Evolutionary conservation across 2,113 vertebrate species (phyloP).

Genomic region (Peromyscus polionotus): DNA sequence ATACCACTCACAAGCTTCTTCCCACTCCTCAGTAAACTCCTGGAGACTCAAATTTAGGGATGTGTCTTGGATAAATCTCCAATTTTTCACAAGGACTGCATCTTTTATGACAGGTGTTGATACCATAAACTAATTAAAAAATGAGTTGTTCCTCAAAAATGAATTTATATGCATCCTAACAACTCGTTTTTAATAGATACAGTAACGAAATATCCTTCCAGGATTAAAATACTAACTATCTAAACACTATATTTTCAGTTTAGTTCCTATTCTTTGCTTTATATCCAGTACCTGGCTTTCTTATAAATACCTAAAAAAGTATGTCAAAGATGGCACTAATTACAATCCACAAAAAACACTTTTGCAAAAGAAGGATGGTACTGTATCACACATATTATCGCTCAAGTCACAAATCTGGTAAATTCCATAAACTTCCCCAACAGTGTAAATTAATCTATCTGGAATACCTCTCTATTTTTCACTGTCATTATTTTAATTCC

Average conservation of each 20-base stretch:
- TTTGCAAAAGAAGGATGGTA: neutral
- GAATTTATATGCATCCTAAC: neutral
- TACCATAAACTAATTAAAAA: constrained; percentile 9
- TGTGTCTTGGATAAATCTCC: neutral
- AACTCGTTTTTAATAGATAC: neutral
- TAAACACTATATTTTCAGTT: constrained; percentile 19
- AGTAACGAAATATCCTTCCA: neutral
- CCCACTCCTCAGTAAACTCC: neutral
- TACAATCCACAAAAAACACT: neutral
- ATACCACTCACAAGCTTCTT: neutral
- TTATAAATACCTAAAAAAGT: neutral
- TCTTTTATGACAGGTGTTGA: neutral
- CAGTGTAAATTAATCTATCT: neutral
- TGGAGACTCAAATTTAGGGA: neutral
- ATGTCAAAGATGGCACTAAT: neutral
- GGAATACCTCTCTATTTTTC: neutral
- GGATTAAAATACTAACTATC: neutral
- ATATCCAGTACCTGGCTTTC: neutral
- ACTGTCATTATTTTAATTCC: neutral
- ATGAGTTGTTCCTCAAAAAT: neutral
- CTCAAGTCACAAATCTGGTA: neutral
- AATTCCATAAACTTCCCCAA: neutral
- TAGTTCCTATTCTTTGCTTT: neutral
- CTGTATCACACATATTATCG: neutral
- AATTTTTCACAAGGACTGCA: neutral